Percentiles rank a stretch among this genome's conserved stretches.
phyloP scores from a whole-genome alignment of 2,113 vertebrate species.

The Globicephala melas region DNA sequence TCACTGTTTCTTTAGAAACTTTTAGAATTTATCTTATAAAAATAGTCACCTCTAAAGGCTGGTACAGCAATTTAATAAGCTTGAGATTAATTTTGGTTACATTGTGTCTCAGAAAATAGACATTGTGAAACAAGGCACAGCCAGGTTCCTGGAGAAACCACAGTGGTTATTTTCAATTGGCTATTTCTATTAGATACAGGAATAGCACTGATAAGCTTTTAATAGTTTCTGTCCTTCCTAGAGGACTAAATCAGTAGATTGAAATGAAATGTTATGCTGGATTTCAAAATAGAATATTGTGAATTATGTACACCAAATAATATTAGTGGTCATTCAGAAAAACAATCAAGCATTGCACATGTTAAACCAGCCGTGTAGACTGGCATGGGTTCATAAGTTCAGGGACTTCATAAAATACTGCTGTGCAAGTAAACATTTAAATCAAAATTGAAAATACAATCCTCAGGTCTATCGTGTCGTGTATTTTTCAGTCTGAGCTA shows the following conservation, averaged over 20 bases:
- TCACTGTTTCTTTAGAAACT: not conserved
- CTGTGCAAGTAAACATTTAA: not conserved
- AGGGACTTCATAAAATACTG: conserved; percentile 23
- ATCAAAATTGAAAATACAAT: conserved; percentile 4
- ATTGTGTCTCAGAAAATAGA: conserved; percentile 15
- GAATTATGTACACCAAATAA: conserved; percentile 3
- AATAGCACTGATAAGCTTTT: conserved; percentile 68
- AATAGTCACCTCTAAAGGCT: conserved; percentile 3
- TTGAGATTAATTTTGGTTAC: conserved; percentile 36
- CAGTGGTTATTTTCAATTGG: conserved; percentile 52
- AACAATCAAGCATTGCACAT: not conserved
- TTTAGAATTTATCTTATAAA: conserved; percentile 25
- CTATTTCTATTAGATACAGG: conserved; percentile 68
- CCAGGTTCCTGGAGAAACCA: not conserved
- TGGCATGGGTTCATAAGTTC: not conserved
- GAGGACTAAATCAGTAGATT: not conserved
- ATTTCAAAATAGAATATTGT: conserved; percentile 38
- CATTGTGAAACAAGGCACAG: not conserved
- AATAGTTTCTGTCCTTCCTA: conserved; percentile 19
- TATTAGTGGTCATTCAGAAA: not conserved
- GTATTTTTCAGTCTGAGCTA: not conserved
- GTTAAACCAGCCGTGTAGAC: conserved; percentile 5
- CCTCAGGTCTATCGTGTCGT: not conserved
- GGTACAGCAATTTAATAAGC: conserved; percentile 23
- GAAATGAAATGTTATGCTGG: conserved; percentile 36